phyloP scores from a whole-genome alignment of 2,113 vertebrate genomes.

The Anser brachyrhynchus region DNA sequence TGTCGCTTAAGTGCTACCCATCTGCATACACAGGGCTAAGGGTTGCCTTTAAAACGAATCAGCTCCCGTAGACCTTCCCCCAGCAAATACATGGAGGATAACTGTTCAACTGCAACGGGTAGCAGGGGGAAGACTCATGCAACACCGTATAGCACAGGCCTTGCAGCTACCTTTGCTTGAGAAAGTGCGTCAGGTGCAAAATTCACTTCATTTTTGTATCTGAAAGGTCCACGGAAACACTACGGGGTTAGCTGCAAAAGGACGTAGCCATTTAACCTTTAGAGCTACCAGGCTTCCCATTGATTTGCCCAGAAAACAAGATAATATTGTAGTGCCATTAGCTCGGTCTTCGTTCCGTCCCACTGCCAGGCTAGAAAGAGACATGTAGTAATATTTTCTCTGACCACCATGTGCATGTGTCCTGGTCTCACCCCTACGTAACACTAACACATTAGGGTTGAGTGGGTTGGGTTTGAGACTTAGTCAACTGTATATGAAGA shows the following conservation, averaged over 20 bases:
- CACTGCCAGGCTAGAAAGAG: background rate
- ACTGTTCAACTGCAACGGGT: background rate
- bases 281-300: background rate
- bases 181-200: background rate
- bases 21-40: background rate
- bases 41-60: background rate
- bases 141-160: background rate
- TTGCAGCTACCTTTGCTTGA: background rate
- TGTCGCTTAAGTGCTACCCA: accelerated
- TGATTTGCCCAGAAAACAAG: background rate
- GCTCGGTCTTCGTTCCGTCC: background rate
- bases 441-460: accelerated
- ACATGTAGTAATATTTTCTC: background rate
- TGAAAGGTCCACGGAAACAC: background rate
- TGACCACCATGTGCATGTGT: too few relatives aligned
- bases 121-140: background rate
- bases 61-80: background rate
- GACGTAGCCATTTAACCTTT: background rate
- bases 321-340: background rate
- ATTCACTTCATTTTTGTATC: background rate
- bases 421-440: background rate
- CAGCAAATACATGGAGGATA: background rate
- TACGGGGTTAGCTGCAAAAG: background rate
- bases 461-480: background rate
- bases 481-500: accelerated